Conservation (phyloP, 2,888 invertebrate genomes). For the Cataglyphis rosenhaueri region DNA sequence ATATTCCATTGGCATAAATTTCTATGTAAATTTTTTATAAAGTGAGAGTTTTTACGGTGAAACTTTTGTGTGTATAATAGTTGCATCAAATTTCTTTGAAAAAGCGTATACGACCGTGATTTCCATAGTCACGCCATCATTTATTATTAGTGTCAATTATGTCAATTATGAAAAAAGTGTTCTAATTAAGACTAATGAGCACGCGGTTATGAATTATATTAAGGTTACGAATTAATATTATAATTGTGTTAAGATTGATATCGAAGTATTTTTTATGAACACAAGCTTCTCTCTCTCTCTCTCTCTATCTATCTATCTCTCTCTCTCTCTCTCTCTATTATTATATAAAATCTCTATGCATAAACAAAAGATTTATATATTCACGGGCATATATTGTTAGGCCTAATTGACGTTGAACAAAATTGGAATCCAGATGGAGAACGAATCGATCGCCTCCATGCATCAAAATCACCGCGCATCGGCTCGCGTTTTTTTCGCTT, state of each 20-base stretch:
- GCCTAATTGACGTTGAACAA: conserved; percentile 12
- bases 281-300: background rate
- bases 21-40: background rate
- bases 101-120: background rate
- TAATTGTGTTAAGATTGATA: background rate
- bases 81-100: conserved; percentile 1
- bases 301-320: too few relatives aligned
- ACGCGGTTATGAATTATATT: background rate
- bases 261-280: background rate
- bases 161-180: background rate
- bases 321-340: background rate
- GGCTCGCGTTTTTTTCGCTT: conserved; percentile 41
- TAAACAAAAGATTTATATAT: background rate
- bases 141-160: background rate
- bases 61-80: conserved; percentile 41
- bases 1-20: background rate
- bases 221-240: too few relatives aligned
- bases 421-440: conserved; percentile 15
- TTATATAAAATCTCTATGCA: background rate
- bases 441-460: conserved; percentile 20
- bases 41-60: conserved; percentile 9
- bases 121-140: background rate
- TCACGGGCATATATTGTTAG: conserved; percentile 16
- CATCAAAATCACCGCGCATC: conserved; percentile 65
- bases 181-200: background rate